Evolutionary conservation across 2,113 vertebrate species (phyloP).

Genomic region (Falco punctatus): DNA sequence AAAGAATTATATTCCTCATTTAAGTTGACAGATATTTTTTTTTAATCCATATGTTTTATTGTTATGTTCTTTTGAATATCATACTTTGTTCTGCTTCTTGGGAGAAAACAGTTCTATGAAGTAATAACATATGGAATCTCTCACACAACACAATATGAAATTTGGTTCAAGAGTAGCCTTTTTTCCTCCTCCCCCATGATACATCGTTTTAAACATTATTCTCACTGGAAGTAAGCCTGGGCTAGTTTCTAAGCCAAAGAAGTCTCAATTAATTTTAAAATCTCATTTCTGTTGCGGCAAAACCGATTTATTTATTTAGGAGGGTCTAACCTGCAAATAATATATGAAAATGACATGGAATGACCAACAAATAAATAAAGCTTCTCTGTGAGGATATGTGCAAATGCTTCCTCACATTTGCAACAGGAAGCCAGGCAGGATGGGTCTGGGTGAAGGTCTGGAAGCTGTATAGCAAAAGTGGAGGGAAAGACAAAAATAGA

Average conservation of each 20-base stretch:
- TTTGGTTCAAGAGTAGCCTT: conserved; percentile 11
- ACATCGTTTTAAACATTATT: neutral
- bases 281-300: neutral
- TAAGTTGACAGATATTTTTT: conserved; percentile 32
- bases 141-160: conserved; percentile 62
- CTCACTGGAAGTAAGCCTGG: neutral
- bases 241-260: neutral
- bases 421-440: conserved; percentile 58
- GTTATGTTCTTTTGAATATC: conserved; percentile 58
- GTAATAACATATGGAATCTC: conserved; percentile 66
- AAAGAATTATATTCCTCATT: conserved; percentile 40
- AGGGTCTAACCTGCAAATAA: neutral
- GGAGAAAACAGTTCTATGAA: conserved; percentile 40
- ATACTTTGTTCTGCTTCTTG: conserved; percentile 56
- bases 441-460: conserved; percentile 52
- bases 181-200: neutral
- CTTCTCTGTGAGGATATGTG: neutral
- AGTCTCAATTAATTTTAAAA: neutral
- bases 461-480: conserved; percentile 43
- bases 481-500: conserved; percentile 61
- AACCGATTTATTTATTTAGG: neutral
- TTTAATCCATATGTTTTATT: conserved; percentile 62
- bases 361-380: neutral
- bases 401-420: conserved; percentile 30
- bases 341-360: neutral